Conservation (phyloP, 1,140 invertebrate species). For the Trypoxylus dichotomus region DNA sequence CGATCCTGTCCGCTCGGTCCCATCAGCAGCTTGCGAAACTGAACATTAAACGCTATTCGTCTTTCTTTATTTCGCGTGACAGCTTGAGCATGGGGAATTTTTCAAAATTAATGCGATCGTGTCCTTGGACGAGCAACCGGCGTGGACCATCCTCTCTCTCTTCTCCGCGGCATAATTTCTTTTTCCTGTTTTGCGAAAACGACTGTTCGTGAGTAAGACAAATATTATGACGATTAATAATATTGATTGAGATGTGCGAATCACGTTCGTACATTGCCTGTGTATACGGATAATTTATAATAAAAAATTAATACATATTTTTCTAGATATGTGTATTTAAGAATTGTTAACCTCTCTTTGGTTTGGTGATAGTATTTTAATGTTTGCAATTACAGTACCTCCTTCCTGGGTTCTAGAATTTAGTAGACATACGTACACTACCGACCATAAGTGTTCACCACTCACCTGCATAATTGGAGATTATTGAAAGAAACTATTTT, state of each 20-base stretch:
- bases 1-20: background rate
- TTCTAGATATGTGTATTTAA: no score
- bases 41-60: constrained; percentile 4
- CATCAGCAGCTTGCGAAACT: background rate
- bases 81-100: constrained; percentile 8
- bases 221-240: background rate
- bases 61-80: background rate
- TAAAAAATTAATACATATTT: background rate
- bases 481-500: no score
- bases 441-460: no score
- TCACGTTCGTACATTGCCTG: background rate
- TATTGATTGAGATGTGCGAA: background rate
- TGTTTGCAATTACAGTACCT: no score
- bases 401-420: no score
- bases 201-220: background rate
- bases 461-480: no score
- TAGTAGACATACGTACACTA: no score
- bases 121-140: background rate
- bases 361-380: no score
- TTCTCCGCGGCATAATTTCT: background rate
- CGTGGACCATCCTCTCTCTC: background rate
- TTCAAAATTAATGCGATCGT: constrained; percentile 7
- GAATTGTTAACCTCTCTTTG: no score
- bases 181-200: background rate
- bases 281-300: background rate